Base-by-base conservation (phyloP, 2,888 invertebrate species). In the Zygogramma bicolorata region DNA sequence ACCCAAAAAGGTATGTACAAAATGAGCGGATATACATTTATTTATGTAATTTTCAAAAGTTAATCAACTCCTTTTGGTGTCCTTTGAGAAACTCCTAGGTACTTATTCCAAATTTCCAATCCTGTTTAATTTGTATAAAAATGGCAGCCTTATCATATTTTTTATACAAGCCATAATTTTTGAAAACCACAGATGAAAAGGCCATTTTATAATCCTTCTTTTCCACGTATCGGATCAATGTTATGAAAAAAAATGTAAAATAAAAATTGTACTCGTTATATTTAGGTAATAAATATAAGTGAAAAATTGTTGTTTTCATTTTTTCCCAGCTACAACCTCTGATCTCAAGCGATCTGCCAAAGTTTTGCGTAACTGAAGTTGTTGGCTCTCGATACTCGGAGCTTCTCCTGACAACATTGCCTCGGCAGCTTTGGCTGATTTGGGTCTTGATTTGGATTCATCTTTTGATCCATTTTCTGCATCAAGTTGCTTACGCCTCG, bases 301-400 rank as follows among this genome's bases (percentile, higher is more conserved):
- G 78, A 83, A 84, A 81, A 77, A 40, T 42, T 15, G n/a, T 72
- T 46, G 68, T 25, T 73, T 68, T 69, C 66, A 71, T 71, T 76
- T 63, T 75, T 78, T 78, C 38, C 68, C 49, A 42, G 70, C 63
- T 5, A 97, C 94, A 5, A 97, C 95, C 89, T 97, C 97, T 60
- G 93, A 90, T 86, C 95, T 94, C 63, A 97, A 89, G 80, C 95
- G 91, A 76, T 94, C 93, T 3, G 97, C 97, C 66, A 97, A 90
- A 0, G 96, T 95, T 81, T 93, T 91, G 22, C 97, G 90, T 74
- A 97, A 90, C 80, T 95, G 94, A 84, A 97, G 88, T 18, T 94
- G 92, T 78, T 90, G 90, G 0, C 88, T 84, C 69, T 87, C 88
- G n/a, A 85, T 81, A 62, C 74, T 75, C 1, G 88, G 86, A 1